Evolutionary conservation across 2,888 invertebrate genomes (phyloP).

Genomic region (Biston betularia): DNA sequence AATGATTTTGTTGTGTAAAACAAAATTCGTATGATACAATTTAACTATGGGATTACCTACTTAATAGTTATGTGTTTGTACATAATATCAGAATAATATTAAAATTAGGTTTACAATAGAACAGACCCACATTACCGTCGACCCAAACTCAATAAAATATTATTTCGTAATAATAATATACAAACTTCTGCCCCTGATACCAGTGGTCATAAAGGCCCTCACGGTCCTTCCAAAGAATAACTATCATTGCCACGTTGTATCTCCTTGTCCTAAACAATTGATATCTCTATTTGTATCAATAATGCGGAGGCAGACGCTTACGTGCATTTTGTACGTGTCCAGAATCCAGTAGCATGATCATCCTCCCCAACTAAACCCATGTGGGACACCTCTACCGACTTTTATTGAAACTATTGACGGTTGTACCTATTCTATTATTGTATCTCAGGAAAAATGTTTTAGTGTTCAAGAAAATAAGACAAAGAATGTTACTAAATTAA

Average conservation of each 20-base stretch:
- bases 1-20: too few relatives aligned
- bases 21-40: too few relatives aligned
- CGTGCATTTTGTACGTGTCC: constrained; percentile 80
- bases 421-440: constrained; percentile 45
- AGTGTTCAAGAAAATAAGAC: constrained; percentile 19
- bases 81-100: not conserved
- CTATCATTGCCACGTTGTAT: constrained; percentile 77
- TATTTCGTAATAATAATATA: constrained; percentile 59
- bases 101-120: constrained; percentile 39
- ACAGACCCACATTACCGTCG: not conserved
- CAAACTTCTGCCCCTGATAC: constrained; percentile 64
- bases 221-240: constrained; percentile 67
- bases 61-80: not conserved
- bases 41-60: too few relatives aligned
- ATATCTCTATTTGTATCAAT: constrained; percentile 86
- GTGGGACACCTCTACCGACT: constrained; percentile 53
- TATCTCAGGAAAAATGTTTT: constrained; percentile 35
- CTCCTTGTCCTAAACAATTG: constrained; percentile 83
- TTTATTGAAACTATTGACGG: constrained; percentile 71
- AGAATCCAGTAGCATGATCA: constrained; percentile 67
- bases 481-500: constrained; percentile 17
- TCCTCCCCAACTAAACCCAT: constrained; percentile 53
- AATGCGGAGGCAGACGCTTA: constrained; percentile 81
- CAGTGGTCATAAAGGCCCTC: constrained; percentile 64
- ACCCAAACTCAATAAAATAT: constrained; percentile 63